Base-by-base conservation (phyloP, 1,140 invertebrate species). In the Luehdorfia chinensis region DNA sequence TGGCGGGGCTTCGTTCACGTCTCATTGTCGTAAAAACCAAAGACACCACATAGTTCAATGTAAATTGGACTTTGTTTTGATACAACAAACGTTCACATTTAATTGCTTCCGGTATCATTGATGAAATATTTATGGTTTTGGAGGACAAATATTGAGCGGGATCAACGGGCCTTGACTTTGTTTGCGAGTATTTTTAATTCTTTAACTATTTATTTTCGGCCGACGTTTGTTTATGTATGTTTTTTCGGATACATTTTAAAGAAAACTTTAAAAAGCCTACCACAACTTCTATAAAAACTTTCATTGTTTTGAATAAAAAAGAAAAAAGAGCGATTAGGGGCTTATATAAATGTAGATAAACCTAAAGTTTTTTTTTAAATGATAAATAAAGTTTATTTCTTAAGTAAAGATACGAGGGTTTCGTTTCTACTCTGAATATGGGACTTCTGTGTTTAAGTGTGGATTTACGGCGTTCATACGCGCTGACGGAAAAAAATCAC, bases 141-240 rank as follows among this genome's bases (percentile, higher is more conserved):
- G 39, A 46, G 48, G 53, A 50, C 30, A 49, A 27, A 49, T 30
- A 62, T 70, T 55, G 44, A 59, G 46, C 50, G 51, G 50, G 53
- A 61, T 69, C 56, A 50, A 45, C 54, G 56, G 52, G 61, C 66
- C 65, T 77, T 80, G 71, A 77, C 66, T 76, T 75, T 68, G 66
- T 76, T 52, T 54, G 58, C 53, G 64, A 47, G 50, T 44, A 52
- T 79, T 71, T 80, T 75, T 72, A 75, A 71, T 72, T 75, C 61
- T 60, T 75, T 63, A 72, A 63, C 51, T 56, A 52, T 63, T 65
- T 69, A 64, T 69, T 68, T 59, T 55, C 47, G 23, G 37, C 51
- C 31, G 37, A 46, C 48, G 36, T 13, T n/a, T 9, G 37, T n/a
- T n/a, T n/a, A n/a, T n/a, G n/a, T n/a, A n/a, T n/a, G n/a, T n/a